Conservation (phyloP, 1,140 invertebrate species). For the Panagrolaimus sp. region DNA sequence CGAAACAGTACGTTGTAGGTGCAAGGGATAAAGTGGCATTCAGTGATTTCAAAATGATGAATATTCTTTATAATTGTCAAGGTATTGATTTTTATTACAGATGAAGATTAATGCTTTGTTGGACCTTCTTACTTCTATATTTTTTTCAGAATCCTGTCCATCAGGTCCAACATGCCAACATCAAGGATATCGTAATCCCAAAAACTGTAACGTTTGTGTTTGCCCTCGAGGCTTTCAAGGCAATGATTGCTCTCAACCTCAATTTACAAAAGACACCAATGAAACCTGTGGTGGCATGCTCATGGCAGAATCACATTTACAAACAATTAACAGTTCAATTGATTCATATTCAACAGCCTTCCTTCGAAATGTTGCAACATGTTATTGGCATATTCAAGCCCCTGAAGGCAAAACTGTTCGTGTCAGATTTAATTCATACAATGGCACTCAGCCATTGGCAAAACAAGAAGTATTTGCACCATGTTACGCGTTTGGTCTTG, state of each 20-base stretch:
- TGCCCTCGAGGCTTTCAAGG: constrained; percentile 39
- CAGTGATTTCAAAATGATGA: not conserved
- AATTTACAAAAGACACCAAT: no score
- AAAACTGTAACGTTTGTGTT: constrained; percentile 33
- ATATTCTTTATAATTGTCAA: not conserved
- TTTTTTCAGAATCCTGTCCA: constrained; percentile 1
- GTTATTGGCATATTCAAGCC: no score
- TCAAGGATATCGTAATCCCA: constrained; percentile 36
- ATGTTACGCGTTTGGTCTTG: no score
- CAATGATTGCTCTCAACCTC: constrained; percentile 22
- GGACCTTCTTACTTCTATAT: not conserved
- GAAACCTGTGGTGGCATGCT: no score
- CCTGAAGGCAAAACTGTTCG: no score
- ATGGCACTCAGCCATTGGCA: no score
- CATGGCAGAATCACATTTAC: no score
- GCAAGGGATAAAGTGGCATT: not conserved
- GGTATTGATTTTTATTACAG: not conserved
- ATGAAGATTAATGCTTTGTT: not conserved
- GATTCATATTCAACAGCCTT: no score
- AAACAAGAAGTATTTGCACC: no score
- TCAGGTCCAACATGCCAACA: constrained; percentile 23
- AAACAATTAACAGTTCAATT: no score
- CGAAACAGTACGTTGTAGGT: not conserved
- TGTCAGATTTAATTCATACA: no score
- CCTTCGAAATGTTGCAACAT: no score